A percentile compares a stretch with the other conserved stretches of the same genome.
Evolutionary conservation across 2,888 invertebrate genomes (phyloP).

Genomic region (Lepidochrysops patricia): DNA sequence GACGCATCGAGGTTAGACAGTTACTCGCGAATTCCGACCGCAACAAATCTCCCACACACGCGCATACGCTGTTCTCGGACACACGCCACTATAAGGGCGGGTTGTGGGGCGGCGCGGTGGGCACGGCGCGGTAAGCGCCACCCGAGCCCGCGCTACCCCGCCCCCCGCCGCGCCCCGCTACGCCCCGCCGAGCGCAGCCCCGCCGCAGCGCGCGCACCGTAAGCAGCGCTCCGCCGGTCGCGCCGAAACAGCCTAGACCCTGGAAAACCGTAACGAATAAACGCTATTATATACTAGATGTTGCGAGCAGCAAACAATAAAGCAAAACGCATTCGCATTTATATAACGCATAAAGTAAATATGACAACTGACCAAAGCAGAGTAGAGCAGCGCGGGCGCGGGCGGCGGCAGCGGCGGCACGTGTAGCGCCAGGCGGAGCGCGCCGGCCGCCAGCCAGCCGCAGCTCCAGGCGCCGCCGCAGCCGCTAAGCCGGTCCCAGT

Average conservation of each 20-base stretch:
- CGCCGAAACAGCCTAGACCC: constrained; percentile 6
- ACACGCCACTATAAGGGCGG: constrained; percentile 54
- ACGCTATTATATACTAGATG: no score
- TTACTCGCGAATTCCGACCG: background rate
- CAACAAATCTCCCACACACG: no score
- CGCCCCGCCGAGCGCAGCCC: constrained; percentile 19
- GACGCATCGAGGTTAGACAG: background rate
- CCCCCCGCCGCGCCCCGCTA: constrained; percentile 11
- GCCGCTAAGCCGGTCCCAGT: constrained; percentile 45
- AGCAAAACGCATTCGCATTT: no score
- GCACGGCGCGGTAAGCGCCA: constrained; percentile 39
- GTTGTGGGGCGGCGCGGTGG: constrained; percentile 35
- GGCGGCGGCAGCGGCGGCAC: constrained; percentile 35
- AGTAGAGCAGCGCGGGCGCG: constrained; percentile 25
- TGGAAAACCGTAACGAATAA: background rate
- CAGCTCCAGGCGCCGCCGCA: constrained; percentile 37
- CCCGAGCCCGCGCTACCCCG: constrained; percentile 16
- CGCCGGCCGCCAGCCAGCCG: constrained; percentile 40
- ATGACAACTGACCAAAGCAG: background rate
- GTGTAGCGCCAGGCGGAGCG: constrained; percentile 40
- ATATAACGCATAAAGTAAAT: no score
- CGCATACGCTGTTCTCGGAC: constrained; percentile 13
- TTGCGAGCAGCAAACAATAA: no score
- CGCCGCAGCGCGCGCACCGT: constrained; percentile 24
- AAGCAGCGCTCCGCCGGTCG: constrained; percentile 27